Evolutionary conservation across 2,888 invertebrate species (phyloP).

Genomic region (Melitaea athalia): DNA sequence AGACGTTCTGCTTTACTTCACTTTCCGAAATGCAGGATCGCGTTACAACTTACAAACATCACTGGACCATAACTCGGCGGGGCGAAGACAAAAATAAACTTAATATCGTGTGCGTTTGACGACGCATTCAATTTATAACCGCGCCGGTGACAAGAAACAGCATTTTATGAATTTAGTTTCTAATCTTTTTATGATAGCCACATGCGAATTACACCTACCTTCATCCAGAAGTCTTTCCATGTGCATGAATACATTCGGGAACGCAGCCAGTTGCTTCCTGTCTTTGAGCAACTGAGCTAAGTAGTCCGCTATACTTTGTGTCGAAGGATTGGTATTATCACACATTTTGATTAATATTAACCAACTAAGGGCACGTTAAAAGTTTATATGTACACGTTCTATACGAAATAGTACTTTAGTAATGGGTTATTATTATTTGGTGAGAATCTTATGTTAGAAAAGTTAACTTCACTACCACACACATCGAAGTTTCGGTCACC

Average conservation of each 20-base stretch:
- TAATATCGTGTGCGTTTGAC: conserved; percentile 80
- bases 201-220: conserved; percentile 86
- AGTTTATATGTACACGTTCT: conserved; percentile 71
- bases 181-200: conserved; percentile 59
- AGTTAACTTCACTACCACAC: conserved; percentile 82
- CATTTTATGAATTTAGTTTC: conserved; percentile 35
- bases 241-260: conserved; percentile 99
- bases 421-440: conserved; percentile 78
- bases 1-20: conserved; percentile 73
- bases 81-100: conserved; percentile 82
- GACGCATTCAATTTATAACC: conserved; percentile 78
- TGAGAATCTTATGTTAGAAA: conserved; percentile 78
- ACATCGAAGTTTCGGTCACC: conserved; percentile 79
- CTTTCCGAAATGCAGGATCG: conserved; percentile 77
- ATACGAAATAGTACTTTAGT: conserved; percentile 76
- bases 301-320: conserved; percentile 99
- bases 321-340: conserved; percentile 86
- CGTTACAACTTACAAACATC: conserved; percentile 80
- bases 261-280: conserved; percentile 99
- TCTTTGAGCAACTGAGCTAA: conserved; percentile 99
- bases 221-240: conserved; percentile 99
- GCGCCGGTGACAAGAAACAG: conserved; percentile 67
- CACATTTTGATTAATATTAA: conserved; percentile 77
- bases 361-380: conserved; percentile 75
- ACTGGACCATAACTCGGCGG: conserved; percentile 81